Conservation (phyloP, 2,888 invertebrate species). For the Chouioia cunea region DNA sequence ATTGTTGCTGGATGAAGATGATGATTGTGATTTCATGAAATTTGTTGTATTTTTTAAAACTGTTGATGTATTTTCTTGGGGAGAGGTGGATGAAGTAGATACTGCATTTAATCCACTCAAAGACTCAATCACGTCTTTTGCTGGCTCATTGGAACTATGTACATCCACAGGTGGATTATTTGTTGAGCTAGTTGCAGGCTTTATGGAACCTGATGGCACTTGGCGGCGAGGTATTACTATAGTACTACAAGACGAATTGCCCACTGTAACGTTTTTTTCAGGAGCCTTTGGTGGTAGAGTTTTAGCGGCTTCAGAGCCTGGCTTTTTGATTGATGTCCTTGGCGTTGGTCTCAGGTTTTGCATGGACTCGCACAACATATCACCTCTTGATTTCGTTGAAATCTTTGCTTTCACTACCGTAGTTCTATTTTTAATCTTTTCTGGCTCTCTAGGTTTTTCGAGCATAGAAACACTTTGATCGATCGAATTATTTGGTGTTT, state of each 20-base stretch:
- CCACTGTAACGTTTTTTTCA: conserved; percentile 6
- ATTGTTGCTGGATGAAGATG: background rate
- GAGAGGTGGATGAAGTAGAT: conserved; percentile 4
- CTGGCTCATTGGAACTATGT: background rate
- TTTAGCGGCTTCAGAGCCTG: background rate
- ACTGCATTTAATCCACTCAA: too few species aligned
- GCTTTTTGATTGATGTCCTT: conserved; percentile 64
- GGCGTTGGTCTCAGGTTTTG: conserved; percentile 68
- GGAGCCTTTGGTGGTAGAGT: conserved; percentile 1
- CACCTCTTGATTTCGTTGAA: conserved; percentile 72
- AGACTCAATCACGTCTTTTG: too few species aligned
- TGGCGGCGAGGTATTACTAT: conserved; percentile 45
- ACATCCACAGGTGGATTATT: background rate
- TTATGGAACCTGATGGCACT: conserved; percentile 12
- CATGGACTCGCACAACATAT: conserved; percentile 69
- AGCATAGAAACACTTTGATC: background rate
- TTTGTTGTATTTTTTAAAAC: conserved; percentile 19
- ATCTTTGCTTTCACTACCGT: conserved; percentile 68
- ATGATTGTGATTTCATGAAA: background rate
- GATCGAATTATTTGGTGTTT: too few species aligned
- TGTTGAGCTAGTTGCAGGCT: background rate
- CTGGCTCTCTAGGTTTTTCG: background rate
- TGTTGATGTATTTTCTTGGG: conserved; percentile 1
- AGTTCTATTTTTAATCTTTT: conserved; percentile 21
- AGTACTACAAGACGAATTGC: conserved; percentile 5